Base-by-base conservation (phyloP, 2,797 vertebrate species). In the Halcyon chelicuti region DNA sequence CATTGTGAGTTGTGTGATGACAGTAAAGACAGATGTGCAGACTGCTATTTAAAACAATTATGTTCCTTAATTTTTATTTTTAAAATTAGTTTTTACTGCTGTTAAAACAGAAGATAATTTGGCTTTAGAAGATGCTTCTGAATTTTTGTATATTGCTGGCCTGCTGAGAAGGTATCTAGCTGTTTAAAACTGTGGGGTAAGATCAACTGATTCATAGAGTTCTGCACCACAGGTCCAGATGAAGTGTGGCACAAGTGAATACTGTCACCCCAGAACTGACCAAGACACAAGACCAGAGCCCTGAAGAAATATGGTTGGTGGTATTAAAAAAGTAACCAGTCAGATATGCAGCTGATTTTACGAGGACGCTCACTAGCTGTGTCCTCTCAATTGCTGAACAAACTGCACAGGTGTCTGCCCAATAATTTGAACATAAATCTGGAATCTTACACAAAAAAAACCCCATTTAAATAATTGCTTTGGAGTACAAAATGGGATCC, bases 21-120 rank as follows among this genome's bases (percentile, higher is more conserved):
- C 0, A 3, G 35, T 28, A 25, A 72, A 80, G 37, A 31, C 22
- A 68, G 37, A 44, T 0, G 0, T 52, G 22, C 18, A 57, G 39
- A 57, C 12, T 62, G 25, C 20, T 63, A n/a, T 60, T 54, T 65
- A 9, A 82, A 85, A 63, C 46, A 68, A 33, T 2, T 10, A 7
- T n/a, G 61, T 68, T 39, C 57, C 29, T 14, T 58, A 5, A 0
- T 46, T 68, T 51, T 66, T 79, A 0, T 40, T 72, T 49, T 65
- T 78, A 47, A 4, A 0, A 37, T 61, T 51, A 62, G 72, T 70
- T 21, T 6, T 66, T 14, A 44, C 31, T 58, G 15, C 25, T 58
- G 19, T 55, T 93, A 46, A 79, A 49, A 49, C 6, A 65, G 33
- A 35, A 79, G 68, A 57, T 39, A 61, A 75, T 66, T 61, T 60